These are phyloP conservation scores for Poecile atricapillus DNA, from an alignment of 2,113 vertebrate genomes.

Conservation along the genomic window DNA sequence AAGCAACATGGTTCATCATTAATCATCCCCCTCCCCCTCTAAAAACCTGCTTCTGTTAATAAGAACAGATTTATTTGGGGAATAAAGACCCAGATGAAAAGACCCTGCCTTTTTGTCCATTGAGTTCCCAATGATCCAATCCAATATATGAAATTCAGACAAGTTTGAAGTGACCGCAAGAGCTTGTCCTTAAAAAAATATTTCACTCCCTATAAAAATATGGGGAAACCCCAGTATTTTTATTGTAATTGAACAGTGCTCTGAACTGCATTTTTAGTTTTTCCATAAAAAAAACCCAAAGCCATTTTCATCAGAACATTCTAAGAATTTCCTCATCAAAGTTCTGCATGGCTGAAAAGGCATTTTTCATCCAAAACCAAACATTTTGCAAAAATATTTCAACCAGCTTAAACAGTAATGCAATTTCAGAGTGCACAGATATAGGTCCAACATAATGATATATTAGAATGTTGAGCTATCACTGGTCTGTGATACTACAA, in stretches of 20 bases:
- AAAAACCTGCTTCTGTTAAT: not conserved
- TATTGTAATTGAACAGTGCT: not conserved
- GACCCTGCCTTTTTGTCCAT: not conserved
- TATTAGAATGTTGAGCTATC: constrained; percentile 2
- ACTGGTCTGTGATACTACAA: not conserved
- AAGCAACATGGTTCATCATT: not conserved
- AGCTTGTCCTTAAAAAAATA: not conserved
- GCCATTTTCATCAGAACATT: not conserved
- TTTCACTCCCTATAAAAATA: not conserved
- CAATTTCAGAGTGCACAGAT: not conserved
- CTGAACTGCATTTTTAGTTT: not conserved
- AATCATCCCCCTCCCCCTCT: not conserved
- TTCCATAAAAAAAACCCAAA: not conserved
- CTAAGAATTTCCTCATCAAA: constrained; percentile 4
- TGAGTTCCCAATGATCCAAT: not conserved
- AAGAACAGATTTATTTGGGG: not conserved
- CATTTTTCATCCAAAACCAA: constrained; percentile 11
- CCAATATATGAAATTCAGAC: not conserved
- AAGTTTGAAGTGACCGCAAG: not conserved
- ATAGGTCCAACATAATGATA: not conserved
- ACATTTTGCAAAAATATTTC: constrained; percentile 8
- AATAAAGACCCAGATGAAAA: not conserved
- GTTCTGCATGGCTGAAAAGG: not conserved
- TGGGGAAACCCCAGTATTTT: not conserved
- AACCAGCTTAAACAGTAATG: constrained; percentile 12